Evolutionary conservation across 2,113 vertebrate genomes (phyloP), one percentile per base, ranked within the genome.

Genomic region (Oryzias celebensis): DNA sequence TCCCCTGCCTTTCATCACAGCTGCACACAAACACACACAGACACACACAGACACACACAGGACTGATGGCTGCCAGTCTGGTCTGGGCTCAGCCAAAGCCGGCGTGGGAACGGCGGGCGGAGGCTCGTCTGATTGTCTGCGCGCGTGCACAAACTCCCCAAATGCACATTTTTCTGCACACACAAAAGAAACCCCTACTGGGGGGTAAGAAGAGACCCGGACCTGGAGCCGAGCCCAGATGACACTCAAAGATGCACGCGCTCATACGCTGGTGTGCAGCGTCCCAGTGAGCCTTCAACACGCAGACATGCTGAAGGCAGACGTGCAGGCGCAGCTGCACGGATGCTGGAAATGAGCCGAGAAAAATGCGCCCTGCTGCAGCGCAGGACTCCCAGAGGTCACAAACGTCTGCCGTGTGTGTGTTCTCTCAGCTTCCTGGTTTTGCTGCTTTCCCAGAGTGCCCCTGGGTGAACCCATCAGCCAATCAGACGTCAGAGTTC

Each of bases 1-100:
- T 75, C 71, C 91, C 93, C 93, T 93, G 94, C 91, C 94, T 96
- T 96, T 95, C 94, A 96, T 96, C 94, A 92, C 90, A 85, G 74
- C 80, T 90, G 55, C 47, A 20, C 84, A 74, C 60, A 74, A 64
- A 78, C 68, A 71, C 45, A 53, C 65, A 31, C 62, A 69, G 56
- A 69, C 64, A 71, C 90, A 77, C 86, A 74, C 78, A 87, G 53
- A 67, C 46, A 55, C 22, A 68, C 67, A 68, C 79, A 75, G 86
- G 93, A 95, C 89, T 92, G 93, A 93, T 92, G 93, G 90, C 92
- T 94, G 94, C 91, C 91, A 88, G 91, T 93, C 91, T 92, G 49
- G n/a, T 75, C 68, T 72, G 41, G 83, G 79, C 82, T 70, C 16
- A 71, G 80, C 79, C 85, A 89, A 87, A 88, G 86, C 75, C 84